Conservation (phyloP, 2,888 invertebrate genomes). For the Cephus sareptanus region DNA sequence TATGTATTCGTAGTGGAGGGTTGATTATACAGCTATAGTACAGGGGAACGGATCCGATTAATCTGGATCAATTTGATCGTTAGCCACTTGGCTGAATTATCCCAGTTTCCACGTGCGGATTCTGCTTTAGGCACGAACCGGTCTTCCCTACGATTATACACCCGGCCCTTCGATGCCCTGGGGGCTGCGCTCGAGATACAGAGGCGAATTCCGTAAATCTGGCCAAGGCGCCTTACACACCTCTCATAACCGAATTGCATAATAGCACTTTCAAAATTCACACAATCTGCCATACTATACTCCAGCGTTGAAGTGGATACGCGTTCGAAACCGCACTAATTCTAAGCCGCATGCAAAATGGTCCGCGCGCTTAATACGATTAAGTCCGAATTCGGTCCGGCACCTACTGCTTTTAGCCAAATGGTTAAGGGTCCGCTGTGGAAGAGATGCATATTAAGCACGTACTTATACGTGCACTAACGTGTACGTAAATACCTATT, state of each 20-base stretch:
- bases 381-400: conserved; percentile 42
- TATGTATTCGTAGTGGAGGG: background rate
- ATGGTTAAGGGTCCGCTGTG: conserved; percentile 29
- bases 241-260: conserved; percentile 45
- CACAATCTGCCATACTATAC: background rate
- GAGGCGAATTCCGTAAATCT: background rate
- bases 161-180: background rate
- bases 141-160: background rate
- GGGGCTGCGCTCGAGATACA: background rate
- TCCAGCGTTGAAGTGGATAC: conserved; percentile 26
- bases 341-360: conserved; percentile 35
- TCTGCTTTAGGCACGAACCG: background rate
- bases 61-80: background rate
- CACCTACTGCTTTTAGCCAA: conserved; percentile 51
- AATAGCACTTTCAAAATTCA: conserved; percentile 33
- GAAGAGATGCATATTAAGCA: background rate
- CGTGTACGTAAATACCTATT: background rate
- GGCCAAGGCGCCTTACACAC: conserved; percentile 15
- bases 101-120: background rate
- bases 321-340: conserved; percentile 40
- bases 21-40: background rate
- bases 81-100: background rate
- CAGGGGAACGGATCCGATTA: background rate
- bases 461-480: background rate
- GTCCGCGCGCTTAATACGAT: conserved; percentile 49